These are phyloP conservation scores for Listrodromus nycthemerus DNA, from an alignment of 2,888 invertebrate genomes.

Conservation along the genomic window DNA sequence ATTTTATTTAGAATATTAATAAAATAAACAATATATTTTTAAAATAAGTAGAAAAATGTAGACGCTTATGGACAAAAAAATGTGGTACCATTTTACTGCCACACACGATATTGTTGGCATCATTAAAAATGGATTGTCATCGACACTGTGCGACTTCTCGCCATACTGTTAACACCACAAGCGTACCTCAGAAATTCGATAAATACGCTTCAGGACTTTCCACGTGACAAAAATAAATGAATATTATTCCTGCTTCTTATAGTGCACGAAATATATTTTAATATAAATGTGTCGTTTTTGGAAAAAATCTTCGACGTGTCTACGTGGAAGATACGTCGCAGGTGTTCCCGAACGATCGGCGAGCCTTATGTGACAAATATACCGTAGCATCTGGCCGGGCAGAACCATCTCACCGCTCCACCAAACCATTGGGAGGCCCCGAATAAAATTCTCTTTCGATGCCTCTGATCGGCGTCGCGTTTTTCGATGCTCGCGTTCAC, in stretches of 20 bases:
- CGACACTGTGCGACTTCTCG: no score
- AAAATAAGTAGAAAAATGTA: no score
- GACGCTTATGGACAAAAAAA: no score
- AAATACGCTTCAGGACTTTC: no score
- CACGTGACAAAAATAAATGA: no score
- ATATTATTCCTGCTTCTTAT: neutral
- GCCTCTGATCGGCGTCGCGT: conserved; percentile 29
- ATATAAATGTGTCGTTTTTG: neutral
- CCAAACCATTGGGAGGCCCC: neutral
- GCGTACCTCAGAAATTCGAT: no score
- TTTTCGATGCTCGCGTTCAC: conserved; percentile 27
- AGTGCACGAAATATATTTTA: neutral
- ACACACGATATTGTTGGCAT: no score
- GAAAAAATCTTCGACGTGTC: neutral
- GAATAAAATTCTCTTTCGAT: conserved; percentile 37
- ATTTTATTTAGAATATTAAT: no score
- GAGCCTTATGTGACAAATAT: conserved; percentile 42
- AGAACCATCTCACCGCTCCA: neutral
- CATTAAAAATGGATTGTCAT: no score
- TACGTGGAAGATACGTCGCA: conserved; percentile 6
- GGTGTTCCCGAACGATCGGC: conserved; percentile 13
- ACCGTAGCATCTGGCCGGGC: conserved; percentile 13
- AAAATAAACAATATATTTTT: no score
- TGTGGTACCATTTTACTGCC: no score
- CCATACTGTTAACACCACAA: no score